Evolutionary conservation across 2,113 vertebrate species (phyloP), one percentile per base, ranked within the genome.

Genomic region (Gobio gobio): DNA sequence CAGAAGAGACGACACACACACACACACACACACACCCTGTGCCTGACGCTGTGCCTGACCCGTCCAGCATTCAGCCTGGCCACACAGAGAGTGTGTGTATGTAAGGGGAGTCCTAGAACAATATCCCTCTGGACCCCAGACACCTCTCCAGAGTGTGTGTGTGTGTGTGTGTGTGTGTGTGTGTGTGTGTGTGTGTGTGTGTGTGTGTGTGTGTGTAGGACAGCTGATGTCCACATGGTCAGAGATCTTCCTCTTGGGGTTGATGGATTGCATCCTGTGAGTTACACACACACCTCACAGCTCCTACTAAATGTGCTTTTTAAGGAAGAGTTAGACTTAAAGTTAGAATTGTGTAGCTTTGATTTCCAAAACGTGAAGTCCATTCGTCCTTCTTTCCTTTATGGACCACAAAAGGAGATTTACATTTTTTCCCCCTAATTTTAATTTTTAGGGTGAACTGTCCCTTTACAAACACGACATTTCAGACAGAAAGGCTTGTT

Each of bases 81-180:
- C 83, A 85, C 83, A 63, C 76, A 75, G 5, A 64, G 47, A 63
- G 70, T 12, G 36, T 73, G 45, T 47, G 56, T 51, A 33, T 63
- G 72, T 29, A 76, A 56, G 5, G 72, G 56, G 29, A 51, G 74
- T 78, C 83, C 54, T 76, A 18, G 5, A 43, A 54, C 29, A 77
- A 77, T 7, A 63, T 26, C n/a, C 47, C 29, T 20, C 3, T 74
- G 24, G 74, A 78, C 43, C 74, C 10, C 16, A 43, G 54, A 78
- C 82, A 82, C 73, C 75, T 59, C 78, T 45, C 22, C 78, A 83
- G 78, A 78, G n/a, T n/a, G n/a, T n/a, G n/a, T n/a, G n/a, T n/a
- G n/a, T n/a, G n/a, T 83, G 79, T 70, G 61, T 66, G 47, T 24
- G 18, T 0, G 29, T 10, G 9, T 2, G 29, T 29, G 29, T 2